phyloP scores from a whole-genome alignment of 1,140 invertebrate genomes.

The Lepidurus couesii region DNA sequence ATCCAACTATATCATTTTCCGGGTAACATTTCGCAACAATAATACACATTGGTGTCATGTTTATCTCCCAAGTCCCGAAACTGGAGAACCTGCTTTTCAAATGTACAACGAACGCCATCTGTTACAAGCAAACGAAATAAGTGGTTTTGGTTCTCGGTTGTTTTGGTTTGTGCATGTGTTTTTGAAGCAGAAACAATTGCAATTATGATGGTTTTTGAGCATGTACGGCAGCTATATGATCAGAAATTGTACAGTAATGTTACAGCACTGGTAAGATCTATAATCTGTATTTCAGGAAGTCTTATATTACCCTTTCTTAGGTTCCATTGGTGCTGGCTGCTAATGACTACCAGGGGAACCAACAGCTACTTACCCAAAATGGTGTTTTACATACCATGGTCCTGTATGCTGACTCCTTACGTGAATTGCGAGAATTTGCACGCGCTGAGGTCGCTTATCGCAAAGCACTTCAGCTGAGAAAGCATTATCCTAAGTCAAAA shows the following conservation, averaged over 20 bases:
- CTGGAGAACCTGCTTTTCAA: too few relatives aligned
- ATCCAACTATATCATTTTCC: too few relatives aligned
- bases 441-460: conserved; percentile 63
- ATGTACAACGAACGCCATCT: too few relatives aligned
- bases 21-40: too few relatives aligned
- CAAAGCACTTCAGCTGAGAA: conserved; percentile 61
- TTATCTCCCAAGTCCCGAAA: too few relatives aligned
- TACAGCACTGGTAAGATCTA: conserved; percentile 43
- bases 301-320: conserved; percentile 46
- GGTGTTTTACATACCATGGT: conserved; percentile 59
- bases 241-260: conserved; percentile 45
- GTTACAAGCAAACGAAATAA: too few relatives aligned
- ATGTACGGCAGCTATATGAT: conserved; percentile 45
- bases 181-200: background rate
- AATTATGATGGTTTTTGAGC: conserved; percentile 44
- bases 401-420: conserved; percentile 62
- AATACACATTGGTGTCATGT: too few relatives aligned
- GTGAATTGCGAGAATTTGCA: conserved; percentile 56
- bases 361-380: conserved; percentile 51
- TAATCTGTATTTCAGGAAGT: background rate
- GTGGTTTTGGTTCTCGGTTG: too few relatives aligned
- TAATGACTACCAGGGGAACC: conserved; percentile 53
- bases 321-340: conserved; percentile 58
- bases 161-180: background rate
- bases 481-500: conserved; percentile 58